These are phyloP conservation scores for Cosmorhoe ocellata DNA, from an alignment of 2,888 invertebrate genomes.

Conservation along the genomic window DNA sequence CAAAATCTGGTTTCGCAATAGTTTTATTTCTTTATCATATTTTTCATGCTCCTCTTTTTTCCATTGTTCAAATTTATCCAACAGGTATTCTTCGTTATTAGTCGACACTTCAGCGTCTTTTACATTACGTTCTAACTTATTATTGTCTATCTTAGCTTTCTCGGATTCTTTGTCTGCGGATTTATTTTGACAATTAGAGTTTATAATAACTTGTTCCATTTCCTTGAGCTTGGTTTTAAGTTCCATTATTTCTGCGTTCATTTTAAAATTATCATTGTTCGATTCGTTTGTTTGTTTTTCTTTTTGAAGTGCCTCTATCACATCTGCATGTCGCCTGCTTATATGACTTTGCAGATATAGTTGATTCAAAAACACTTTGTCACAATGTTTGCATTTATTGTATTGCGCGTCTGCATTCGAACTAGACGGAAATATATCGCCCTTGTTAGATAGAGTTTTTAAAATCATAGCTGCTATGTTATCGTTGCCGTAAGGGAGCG, in stretches of 20 bases:
- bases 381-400: conserved; percentile 84
- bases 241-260: conserved; percentile 72
- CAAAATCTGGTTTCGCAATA: conserved; percentile 64
- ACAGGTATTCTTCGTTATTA: conserved; percentile 54
- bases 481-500: conserved; percentile 68
- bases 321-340: conserved; percentile 79
- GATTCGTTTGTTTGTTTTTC: conserved; percentile 41
- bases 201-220: conserved; percentile 60
- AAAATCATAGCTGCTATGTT: conserved; percentile 76
- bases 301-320: conserved; percentile 57
- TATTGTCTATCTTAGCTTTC: conserved; percentile 17
- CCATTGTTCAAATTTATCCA: conserved; percentile 75
- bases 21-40: conserved; percentile 77
- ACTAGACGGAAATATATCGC: conserved; percentile 57
- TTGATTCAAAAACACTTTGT: conserved; percentile 86
- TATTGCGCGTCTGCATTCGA: conserved; percentile 63
- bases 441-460: conserved; percentile 66
- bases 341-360: conserved; percentile 85
- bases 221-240: conserved; percentile 75
- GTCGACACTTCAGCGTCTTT: conserved; percentile 65
- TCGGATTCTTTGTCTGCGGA: conserved; percentile 22
- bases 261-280: conserved; percentile 82
- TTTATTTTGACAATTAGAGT: conserved; percentile 36
- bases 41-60: conserved; percentile 79
- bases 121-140: conserved; percentile 38